A percentile compares a stretch with the other conserved stretches of the same genome.
Evolutionary conservation across 2,888 invertebrate genomes (phyloP).

Genomic region (Octodonta nipae): DNA sequence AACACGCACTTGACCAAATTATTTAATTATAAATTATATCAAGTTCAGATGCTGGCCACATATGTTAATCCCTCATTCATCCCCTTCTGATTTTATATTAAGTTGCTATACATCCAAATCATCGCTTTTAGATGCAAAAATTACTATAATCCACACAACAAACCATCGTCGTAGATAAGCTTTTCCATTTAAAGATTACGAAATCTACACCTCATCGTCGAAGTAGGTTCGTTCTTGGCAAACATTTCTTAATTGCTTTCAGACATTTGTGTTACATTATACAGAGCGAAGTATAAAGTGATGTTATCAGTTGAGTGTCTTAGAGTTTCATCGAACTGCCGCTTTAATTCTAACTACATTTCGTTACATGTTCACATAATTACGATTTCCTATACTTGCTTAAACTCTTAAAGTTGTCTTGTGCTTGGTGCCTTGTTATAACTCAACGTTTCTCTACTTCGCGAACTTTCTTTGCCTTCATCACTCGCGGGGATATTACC

Average conservation of each 20-base stretch:
- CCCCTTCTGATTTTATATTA: too few relatives aligned
- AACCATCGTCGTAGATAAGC: too few relatives aligned
- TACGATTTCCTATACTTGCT: conserved; percentile 21
- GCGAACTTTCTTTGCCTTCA: conserved; percentile 12
- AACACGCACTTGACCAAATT: too few relatives aligned
- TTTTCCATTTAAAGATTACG: too few relatives aligned
- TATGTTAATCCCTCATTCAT: too few relatives aligned
- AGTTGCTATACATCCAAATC: too few relatives aligned
- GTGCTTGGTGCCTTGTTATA: conserved; percentile 16
- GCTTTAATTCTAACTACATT: conserved; percentile 22
- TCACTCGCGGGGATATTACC: conserved; percentile 5
- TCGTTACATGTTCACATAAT: conserved; percentile 24
- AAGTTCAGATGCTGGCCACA: too few relatives aligned
- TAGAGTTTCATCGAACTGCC: conserved; percentile 23
- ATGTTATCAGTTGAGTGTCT: conserved; percentile 19
- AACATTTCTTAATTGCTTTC: conserved; percentile 17
- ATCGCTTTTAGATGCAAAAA: too few relatives aligned
- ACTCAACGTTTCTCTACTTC: conserved; percentile 11
- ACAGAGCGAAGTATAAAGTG: conserved; percentile 20
- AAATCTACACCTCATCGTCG: too few relatives aligned
- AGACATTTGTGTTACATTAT: conserved; percentile 13
- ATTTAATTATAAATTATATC: too few relatives aligned
- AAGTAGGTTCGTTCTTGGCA: too few relatives aligned
- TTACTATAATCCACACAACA: too few relatives aligned
- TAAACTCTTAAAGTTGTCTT: conserved; percentile 19